Conservation (phyloP, 2,113 vertebrate genomes). For the Sapajus apella region DNA sequence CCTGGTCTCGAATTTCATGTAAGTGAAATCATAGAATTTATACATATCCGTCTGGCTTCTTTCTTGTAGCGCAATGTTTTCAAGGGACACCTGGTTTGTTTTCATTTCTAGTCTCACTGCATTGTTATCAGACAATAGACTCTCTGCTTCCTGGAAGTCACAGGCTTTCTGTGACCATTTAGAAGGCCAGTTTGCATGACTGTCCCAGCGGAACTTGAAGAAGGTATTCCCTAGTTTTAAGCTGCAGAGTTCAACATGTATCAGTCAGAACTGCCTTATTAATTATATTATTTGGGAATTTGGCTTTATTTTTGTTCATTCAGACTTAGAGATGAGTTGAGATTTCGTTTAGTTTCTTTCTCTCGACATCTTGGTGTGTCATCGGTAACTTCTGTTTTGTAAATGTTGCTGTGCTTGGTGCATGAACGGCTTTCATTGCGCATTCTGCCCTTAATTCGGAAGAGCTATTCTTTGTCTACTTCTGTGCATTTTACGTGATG, state of each 20-base stretch:
- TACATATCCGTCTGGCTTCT: fast-evolving
- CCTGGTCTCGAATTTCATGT: not conserved
- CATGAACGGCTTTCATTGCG: fast-evolving
- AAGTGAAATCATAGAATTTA: fast-evolving
- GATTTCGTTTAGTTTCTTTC: not conserved
- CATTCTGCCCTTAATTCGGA: too few species aligned
- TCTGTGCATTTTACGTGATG: fast-evolving
- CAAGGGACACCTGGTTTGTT: fast-evolving
- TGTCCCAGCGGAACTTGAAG: not conserved
- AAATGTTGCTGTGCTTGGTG: fast-evolving
- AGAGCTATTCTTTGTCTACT: fast-evolving
- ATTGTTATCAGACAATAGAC: not conserved
- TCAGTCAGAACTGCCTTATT: not conserved
- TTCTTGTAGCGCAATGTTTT: not conserved
- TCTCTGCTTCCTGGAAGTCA: not conserved
- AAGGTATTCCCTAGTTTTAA: not conserved
- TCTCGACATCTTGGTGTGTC: fast-evolving
- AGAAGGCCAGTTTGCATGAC: too few species aligned
- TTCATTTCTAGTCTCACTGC: not conserved
- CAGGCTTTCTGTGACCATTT: not conserved
- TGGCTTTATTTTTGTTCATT: too few species aligned
- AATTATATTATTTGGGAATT: not conserved
- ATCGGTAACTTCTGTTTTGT: too few species aligned
- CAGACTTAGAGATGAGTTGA: not conserved
- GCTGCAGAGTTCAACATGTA: fast-evolving